Evolutionary conservation across 2,888 invertebrate genomes (phyloP).

Genomic region (Thecocarcelia acutangulata): DNA sequence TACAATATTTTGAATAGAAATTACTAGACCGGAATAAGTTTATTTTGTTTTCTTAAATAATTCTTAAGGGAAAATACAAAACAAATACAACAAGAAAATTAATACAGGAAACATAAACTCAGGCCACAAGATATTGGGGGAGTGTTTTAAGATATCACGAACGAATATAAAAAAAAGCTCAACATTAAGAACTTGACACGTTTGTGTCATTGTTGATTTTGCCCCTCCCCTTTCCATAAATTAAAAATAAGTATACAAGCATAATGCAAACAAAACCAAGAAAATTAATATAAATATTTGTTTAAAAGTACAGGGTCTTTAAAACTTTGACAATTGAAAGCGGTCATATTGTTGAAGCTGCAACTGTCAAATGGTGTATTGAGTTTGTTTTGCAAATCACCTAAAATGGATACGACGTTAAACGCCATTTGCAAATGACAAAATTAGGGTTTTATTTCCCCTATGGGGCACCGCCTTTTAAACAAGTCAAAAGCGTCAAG

Average conservation of each 20-base stretch:
- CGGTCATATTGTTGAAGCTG: too few species aligned
- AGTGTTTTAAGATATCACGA: constrained; percentile 43
- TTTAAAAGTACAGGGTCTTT: background rate
- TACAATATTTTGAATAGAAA: constrained; percentile 53
- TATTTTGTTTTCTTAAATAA: background rate
- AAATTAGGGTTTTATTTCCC: too few species aligned
- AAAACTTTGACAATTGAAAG: too few species aligned
- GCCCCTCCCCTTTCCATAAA: background rate
- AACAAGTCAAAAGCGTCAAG: too few species aligned
- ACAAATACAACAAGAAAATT: background rate
- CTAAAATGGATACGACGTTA: too few species aligned
- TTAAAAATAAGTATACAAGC: background rate
- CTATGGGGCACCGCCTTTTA: too few species aligned
- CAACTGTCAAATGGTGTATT: too few species aligned
- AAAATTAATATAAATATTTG: constrained; percentile 28
- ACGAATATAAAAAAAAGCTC: constrained; percentile 8
- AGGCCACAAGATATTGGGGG: constrained; percentile 45
- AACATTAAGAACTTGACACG: constrained; percentile 60
- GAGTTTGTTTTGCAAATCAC: too few species aligned
- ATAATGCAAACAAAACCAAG: constrained; percentile 4
- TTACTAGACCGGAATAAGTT: constrained; percentile 68
- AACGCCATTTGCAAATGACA: too few species aligned
- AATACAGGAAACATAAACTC: constrained; percentile 37
- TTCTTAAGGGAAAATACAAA: constrained; percentile 16
- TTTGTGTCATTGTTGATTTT: constrained; percentile 34